These are phyloP conservation scores for Porites divaricata DNA, from an alignment of 92 coral and sea anemone species.

Conservation along the genomic window DNA sequence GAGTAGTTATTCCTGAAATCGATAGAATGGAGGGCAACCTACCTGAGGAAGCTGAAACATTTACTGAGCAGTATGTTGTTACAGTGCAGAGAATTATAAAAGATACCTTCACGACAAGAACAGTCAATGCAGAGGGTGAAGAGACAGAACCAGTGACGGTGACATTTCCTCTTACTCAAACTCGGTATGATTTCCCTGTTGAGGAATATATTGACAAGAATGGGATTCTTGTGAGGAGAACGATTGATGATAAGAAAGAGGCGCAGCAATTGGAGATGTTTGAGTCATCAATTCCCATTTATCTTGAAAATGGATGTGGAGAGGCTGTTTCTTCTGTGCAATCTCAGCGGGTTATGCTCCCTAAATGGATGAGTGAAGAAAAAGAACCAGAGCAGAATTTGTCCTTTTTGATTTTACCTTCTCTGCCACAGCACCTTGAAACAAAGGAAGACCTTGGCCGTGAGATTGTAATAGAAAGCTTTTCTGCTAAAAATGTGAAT, in stretches of 20 bases:
- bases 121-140: conserved; percentile 30
- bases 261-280: conserved; percentile 9
- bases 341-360: neutral
- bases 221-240: conserved; percentile 21
- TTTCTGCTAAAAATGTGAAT: neutral
- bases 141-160: conserved; percentile 20
- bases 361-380: neutral
- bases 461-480: neutral
- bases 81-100: conserved; percentile 48
- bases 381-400: neutral
- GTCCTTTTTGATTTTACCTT: neutral
- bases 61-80: conserved; percentile 66
- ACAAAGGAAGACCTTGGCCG: neutral
- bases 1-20: conserved; percentile 15
- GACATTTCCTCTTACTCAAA: conserved; percentile 1
- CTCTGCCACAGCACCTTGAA: neutral
- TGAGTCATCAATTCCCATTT: conserved; percentile 27
- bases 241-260: conserved; percentile 32
- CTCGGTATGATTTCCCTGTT: conserved; percentile 11
- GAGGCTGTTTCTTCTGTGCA: conserved; percentile 11
- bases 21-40: conserved; percentile 1
- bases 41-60: conserved; percentile 55
- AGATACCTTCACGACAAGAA: conserved; percentile 63
- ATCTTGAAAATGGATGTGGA: conserved; percentile 5
- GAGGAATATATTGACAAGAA: conserved; percentile 64